phyloP scores from a whole-genome alignment of 2,113 vertebrate genomes.

The Corythornis cristatus region DNA sequence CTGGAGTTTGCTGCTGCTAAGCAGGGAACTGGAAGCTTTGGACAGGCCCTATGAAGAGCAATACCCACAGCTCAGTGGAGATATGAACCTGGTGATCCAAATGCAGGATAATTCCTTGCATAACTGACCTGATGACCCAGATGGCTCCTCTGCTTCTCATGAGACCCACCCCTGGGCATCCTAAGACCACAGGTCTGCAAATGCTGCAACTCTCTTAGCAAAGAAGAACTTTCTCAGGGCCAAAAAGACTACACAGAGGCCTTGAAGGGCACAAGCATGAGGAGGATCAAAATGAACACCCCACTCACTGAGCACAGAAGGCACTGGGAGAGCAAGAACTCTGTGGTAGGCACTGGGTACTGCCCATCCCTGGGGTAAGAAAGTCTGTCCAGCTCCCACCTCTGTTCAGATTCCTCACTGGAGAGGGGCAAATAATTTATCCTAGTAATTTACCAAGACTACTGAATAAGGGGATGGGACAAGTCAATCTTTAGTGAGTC shows the following conservation, averaged over 20 bases:
- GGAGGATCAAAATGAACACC: neutral
- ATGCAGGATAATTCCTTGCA: neutral
- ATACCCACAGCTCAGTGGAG: neutral
- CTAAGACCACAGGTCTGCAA: neutral
- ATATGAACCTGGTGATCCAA: neutral
- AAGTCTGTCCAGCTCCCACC: neutral
- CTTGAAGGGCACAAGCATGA: neutral
- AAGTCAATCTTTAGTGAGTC: neutral
- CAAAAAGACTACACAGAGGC: neutral
- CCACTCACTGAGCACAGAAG: neutral
- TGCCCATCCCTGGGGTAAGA: neutral
- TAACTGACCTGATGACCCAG: neutral
- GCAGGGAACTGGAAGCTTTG: neutral
- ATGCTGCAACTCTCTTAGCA: neutral
- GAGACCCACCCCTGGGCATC: neutral
- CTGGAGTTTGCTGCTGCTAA: neutral
- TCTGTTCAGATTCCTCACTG: neutral
- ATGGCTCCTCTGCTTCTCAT: neutral
- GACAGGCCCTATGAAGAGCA: rapidly evolving
- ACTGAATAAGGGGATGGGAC: neutral
- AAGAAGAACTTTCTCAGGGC: neutral
- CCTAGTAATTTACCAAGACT: neutral
- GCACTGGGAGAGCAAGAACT: neutral
- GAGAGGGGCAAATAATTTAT: neutral
- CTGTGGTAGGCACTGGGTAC: rapidly evolving